Conservation (phyloP, 2,797 vertebrate genomes). For the Hafferia zeledoni region DNA sequence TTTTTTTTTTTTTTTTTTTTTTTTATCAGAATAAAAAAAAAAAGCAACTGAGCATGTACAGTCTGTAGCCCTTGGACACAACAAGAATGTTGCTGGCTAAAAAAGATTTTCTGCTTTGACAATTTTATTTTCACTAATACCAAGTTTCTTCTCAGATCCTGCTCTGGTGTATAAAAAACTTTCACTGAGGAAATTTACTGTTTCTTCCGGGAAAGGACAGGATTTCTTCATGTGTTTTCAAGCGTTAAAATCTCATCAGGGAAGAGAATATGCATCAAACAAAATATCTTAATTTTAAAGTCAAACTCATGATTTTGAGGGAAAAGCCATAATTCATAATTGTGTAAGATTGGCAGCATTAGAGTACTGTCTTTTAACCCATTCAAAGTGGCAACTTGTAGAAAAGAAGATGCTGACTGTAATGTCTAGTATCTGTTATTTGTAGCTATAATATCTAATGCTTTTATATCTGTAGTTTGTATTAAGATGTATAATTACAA, state of each 20-base stretch:
- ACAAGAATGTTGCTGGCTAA: not conserved
- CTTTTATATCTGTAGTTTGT: not conserved
- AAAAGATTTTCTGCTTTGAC: slow-evolving; percentile 7
- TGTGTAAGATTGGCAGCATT: not conserved
- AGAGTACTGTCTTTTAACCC: not conserved
- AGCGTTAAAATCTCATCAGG: not conserved
- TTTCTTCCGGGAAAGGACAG: not conserved
- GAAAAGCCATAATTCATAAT: not conserved
- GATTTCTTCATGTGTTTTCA: not conserved
- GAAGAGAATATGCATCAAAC: not conserved
- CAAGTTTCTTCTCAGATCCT: not conserved
- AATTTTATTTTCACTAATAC: not conserved
- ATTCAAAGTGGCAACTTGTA: not conserved
- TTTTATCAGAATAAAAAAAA: not conserved
- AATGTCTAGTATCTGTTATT: not conserved
- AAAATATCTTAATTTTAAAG: not conserved
- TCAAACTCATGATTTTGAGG: not conserved
- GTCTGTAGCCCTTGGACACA: not conserved
- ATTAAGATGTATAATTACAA: not conserved
- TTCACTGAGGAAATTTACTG: not conserved
- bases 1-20: not conserved
- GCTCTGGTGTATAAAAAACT: not conserved
- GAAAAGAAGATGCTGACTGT: not conserved
- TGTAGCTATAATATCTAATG: not conserved
- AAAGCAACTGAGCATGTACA: not conserved